These are phyloP conservation scores for Melanostoma scalare DNA, from an alignment of 2,888 invertebrate species.

Conservation along the genomic window DNA sequence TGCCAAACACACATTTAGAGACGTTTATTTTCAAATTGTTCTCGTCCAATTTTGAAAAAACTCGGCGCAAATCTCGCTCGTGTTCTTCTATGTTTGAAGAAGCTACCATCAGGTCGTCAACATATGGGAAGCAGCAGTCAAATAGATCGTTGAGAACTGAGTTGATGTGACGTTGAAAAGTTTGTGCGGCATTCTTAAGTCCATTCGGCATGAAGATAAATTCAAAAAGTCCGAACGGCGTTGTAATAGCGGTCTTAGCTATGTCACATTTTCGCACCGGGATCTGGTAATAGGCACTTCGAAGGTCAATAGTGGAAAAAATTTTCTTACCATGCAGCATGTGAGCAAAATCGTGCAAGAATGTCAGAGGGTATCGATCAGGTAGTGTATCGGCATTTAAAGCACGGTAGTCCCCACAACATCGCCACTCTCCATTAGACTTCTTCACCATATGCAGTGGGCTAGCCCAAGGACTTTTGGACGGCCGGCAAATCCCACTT, in stretches of 20 bases:
- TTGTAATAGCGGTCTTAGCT: conserved; percentile 2
- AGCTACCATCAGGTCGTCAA: background rate
- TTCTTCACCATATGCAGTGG: too few relatives aligned
- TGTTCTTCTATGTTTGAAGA: conserved; percentile 15
- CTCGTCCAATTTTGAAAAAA: background rate
- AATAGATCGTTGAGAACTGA: background rate
- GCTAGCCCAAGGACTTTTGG: too few relatives aligned
- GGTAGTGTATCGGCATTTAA: conserved; percentile 22
- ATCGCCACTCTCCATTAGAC: too few relatives aligned
- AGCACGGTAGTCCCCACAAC: conserved; percentile 4
- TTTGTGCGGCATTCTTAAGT: background rate
- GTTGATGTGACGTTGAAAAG: background rate
- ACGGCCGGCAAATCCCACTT: background rate
- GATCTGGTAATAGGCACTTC: too few relatives aligned
- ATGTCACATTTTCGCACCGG: background rate
- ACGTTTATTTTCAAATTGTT: conserved; percentile 8
- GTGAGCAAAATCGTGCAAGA: conserved; percentile 3
- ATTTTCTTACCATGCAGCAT: conserved; percentile 3
- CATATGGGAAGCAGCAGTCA: background rate
- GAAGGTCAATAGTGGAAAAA: background rate
- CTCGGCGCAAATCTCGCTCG: conserved; percentile 9
- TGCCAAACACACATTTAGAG: conserved; percentile 16
- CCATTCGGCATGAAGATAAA: background rate
- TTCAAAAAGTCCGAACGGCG: conserved; percentile 3
- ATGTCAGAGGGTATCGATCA: conserved; percentile 27